Percentiles rank a stretch among this genome's conserved stretches.
Conservation (phyloP, 2,888 invertebrate species). For the Sphaerophoria taeniata region DNA sequence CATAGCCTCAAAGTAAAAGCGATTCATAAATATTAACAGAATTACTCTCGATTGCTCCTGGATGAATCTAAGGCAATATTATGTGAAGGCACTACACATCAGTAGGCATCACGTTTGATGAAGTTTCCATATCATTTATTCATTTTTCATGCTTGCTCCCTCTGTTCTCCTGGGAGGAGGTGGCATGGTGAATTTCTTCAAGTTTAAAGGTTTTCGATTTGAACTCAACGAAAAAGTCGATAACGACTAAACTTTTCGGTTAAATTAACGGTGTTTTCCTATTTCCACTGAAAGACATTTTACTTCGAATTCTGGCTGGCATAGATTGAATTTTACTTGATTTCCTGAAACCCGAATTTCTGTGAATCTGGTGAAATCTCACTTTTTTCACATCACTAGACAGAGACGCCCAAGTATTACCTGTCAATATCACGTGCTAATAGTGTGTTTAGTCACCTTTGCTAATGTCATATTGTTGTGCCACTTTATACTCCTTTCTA, state of each 20-base stretch:
- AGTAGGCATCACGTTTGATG: slow-evolving; percentile 1
- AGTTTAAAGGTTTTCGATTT: background rate
- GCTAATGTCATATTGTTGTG: slow-evolving; percentile 39
- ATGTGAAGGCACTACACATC: slow-evolving; percentile 12
- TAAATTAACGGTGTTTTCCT: too few relatives aligned
- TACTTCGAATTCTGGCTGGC: too few relatives aligned
- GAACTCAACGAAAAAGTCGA: background rate
- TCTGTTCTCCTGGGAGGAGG: background rate
- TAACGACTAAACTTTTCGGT: too few relatives aligned
- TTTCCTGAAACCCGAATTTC: too few relatives aligned
- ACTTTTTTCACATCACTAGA: slow-evolving; percentile 25
- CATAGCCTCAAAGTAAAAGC: slow-evolving; percentile 19
- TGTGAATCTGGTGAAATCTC: background rate
- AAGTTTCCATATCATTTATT: slow-evolving; percentile 54
- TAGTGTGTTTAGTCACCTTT: slow-evolving; percentile 31
- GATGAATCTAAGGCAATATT: background rate
- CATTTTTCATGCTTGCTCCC: slow-evolving; percentile 48
- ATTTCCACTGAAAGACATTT: too few relatives aligned
- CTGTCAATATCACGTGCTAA: slow-evolving; percentile 42
- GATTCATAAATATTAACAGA: slow-evolving; percentile 57
- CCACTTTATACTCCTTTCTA: slow-evolving; percentile 7
- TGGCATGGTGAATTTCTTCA: slow-evolving; percentile 1
- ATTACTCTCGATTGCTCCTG: background rate
- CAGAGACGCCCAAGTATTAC: background rate
- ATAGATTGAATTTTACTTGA: too few relatives aligned